phyloP scores from a whole-genome alignment of 1,140 invertebrate genomes.

The Diachasmimorpha longicaudata region DNA sequence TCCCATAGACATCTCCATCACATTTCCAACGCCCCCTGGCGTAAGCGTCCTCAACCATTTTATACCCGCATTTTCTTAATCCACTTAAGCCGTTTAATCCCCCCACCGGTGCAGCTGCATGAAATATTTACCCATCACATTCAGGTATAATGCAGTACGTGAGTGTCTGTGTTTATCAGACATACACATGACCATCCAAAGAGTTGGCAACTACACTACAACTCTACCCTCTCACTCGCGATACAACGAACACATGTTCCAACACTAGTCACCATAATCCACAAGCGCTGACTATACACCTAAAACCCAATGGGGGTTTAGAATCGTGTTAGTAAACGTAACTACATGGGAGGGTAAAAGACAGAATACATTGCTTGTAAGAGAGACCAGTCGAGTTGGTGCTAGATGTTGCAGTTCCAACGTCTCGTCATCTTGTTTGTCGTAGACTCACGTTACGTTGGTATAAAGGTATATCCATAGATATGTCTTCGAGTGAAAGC shows the following conservation, averaged over 20 bases:
- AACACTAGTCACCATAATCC: slow-evolving; percentile 57
- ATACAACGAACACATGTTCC: slow-evolving; percentile 57
- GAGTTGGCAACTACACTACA: slow-evolving; percentile 14
- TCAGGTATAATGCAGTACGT: background rate
- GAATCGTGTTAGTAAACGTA: slow-evolving; percentile 27
- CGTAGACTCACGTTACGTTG: background rate
- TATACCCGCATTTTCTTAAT: slow-evolving; percentile 47
- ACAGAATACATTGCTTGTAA: background rate
- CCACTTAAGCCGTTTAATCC: slow-evolving; percentile 60
- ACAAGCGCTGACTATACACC: slow-evolving; percentile 38
- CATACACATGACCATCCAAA: background rate
- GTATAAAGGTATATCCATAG: background rate
- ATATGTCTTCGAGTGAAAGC: background rate
- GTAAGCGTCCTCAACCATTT: background rate
- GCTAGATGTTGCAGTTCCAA: background rate
- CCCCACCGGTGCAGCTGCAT: slow-evolving; percentile 51
- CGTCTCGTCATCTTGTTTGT: background rate
- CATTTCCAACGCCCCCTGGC: background rate
- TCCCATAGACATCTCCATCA: background rate
- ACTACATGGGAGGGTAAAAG: slow-evolving; percentile 1
- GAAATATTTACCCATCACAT: slow-evolving; percentile 57
- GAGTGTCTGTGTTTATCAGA: background rate
- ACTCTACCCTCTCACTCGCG: background rate
- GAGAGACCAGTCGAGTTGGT: background rate
- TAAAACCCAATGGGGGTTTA: slow-evolving; percentile 27